These are phyloP conservation scores for Coelinius sp. DNA, from an alignment of 2,888 invertebrate genomes.

Conservation along the genomic window DNA sequence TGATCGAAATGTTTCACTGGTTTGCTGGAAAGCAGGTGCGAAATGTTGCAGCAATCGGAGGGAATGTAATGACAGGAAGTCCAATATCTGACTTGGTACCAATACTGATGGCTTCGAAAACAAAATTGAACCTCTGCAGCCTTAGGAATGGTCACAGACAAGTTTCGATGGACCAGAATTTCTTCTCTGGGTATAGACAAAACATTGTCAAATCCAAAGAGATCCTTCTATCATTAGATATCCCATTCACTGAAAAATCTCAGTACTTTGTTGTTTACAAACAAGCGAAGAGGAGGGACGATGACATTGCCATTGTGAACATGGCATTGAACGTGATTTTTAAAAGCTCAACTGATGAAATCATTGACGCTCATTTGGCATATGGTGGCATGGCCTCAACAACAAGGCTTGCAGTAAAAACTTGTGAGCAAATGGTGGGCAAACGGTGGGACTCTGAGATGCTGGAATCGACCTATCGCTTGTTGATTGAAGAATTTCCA, in stretches of 20 bases:
- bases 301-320: conserved; percentile 97
- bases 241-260: conserved; percentile 78
- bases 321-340: conserved; percentile 84
- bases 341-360: conserved; percentile 71
- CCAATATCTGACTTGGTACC: conserved; percentile 97
- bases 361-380: conserved; percentile 79
- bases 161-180: conserved; percentile 81
- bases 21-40: conserved; percentile 97
- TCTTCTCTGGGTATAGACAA: conserved; percentile 88
- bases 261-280: conserved; percentile 89
- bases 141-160: conserved; percentile 73
- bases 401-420: conserved; percentile 81
- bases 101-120: conserved; percentile 85
- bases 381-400: conserved; percentile 95
- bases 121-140: conserved; percentile 78
- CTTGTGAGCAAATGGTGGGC: conserved; percentile 75
- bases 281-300: conserved; percentile 91
- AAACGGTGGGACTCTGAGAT: conserved; percentile 78
- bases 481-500: conserved; percentile 82
- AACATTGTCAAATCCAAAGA: conserved; percentile 83
- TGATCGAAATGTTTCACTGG: conserved; percentile 90
- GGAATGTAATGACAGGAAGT: conserved; percentile 95
- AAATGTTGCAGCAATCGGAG: conserved; percentile 95
- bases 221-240: conserved; percentile 83
- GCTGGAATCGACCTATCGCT: conserved; percentile 75